A percentile compares a stretch with the other conserved stretches of the same genome.
Conservation (phyloP, 2,113 vertebrate genomes). For the Synchiropus splendidus region DNA sequence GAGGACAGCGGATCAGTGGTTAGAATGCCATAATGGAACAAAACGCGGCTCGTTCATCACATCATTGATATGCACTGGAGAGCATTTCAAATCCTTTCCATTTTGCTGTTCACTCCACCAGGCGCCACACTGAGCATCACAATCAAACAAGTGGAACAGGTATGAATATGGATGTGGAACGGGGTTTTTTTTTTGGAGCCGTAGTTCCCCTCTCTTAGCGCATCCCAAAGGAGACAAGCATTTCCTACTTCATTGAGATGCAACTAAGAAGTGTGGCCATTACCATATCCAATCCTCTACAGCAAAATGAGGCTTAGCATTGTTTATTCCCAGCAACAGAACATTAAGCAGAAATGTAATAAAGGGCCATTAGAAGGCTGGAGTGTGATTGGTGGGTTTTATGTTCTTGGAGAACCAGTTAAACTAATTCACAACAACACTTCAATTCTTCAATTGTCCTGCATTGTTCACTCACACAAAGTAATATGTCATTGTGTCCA, state of each 20-base stretch:
- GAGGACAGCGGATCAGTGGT: constrained; percentile 4
- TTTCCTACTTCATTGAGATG: constrained; percentile 41
- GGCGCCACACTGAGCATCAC: constrained; percentile 14
- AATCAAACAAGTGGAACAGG: constrained; percentile 31
- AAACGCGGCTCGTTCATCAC: constrained; percentile 16
- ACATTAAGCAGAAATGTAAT: constrained; percentile 43
- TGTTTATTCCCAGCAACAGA: constrained; percentile 46
- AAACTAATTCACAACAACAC: too few relatives aligned
- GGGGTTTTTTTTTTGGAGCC: constrained; percentile 21
- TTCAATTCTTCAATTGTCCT: too few relatives aligned
- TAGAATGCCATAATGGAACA: constrained; percentile 4
- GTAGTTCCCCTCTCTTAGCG: not conserved
- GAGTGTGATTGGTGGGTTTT: constrained; percentile 26
- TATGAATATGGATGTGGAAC: constrained; percentile 51
- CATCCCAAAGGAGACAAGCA: constrained; percentile 17
- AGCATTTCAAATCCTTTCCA: constrained; percentile 18
- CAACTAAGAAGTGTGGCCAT: constrained; percentile 27
- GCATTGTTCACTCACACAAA: too few relatives aligned
- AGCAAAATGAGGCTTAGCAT: constrained; percentile 39
- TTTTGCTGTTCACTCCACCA: constrained; percentile 22
- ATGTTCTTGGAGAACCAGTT: constrained; percentile 20
- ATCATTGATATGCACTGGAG: constrained; percentile 14
- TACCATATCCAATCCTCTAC: constrained; percentile 48
- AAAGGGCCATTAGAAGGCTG: constrained; percentile 31
- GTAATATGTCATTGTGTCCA: too few relatives aligned